phyloP scores from a whole-genome alignment of 2,888 invertebrate species.

The Mechanitis mazaeus region DNA sequence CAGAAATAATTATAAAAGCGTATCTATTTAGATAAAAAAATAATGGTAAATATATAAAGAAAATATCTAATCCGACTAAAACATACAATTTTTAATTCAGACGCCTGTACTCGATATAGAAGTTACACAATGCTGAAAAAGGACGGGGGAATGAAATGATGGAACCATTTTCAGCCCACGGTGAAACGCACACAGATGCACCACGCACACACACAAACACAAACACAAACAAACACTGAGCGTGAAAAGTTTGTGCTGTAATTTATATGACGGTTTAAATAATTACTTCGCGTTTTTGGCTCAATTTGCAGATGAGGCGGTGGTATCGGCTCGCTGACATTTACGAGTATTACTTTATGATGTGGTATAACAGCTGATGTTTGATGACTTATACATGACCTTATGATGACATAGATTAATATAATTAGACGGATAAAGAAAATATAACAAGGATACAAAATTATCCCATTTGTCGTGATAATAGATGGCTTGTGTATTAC shows the following conservation, averaged over 20 bases:
- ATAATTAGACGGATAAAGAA: too few species aligned
- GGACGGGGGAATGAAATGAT: constrained; percentile 71
- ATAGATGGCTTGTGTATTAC: constrained; percentile 67
- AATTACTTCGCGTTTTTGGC: constrained; percentile 75
- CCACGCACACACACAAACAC: constrained; percentile 42
- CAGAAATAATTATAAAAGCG: background rate
- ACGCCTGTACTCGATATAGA: constrained; percentile 46
- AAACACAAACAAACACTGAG: constrained; percentile 28
- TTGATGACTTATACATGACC: too few species aligned
- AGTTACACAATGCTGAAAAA: constrained; percentile 70
- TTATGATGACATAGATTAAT: too few species aligned
- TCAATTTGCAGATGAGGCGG: constrained; percentile 73
- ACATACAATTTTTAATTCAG: constrained; percentile 23
- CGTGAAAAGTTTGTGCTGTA: constrained; percentile 75
- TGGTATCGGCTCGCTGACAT: constrained; percentile 53
- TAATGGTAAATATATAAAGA: background rate
- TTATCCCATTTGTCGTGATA: constrained; percentile 57
- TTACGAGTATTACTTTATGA: constrained; percentile 52
- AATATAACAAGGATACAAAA: constrained; percentile 33
- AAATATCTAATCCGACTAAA: constrained; percentile 9
- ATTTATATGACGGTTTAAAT: constrained; percentile 77
- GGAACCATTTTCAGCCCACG: constrained; percentile 71
- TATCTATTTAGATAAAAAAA: background rate
- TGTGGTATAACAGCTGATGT: constrained; percentile 34
- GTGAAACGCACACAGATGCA: constrained; percentile 44